Evolutionary conservation across 2,797 vertebrate species (phyloP).

Genomic region (Eulemur albifrons): DNA sequence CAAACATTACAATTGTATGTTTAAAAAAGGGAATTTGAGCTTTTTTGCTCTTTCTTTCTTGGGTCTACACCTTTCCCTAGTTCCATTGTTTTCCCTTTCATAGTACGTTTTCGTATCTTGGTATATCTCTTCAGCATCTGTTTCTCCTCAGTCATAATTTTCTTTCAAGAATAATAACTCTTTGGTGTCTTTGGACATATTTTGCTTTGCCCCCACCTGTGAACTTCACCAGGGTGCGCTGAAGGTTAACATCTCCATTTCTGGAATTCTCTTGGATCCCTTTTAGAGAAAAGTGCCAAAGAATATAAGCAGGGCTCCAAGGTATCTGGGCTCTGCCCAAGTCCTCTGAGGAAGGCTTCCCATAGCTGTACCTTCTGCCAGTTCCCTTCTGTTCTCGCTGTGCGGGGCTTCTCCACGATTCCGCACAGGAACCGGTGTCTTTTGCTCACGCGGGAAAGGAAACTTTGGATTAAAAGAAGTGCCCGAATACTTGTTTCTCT

Average conservation of each 20-base stretch:
- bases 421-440: background rate
- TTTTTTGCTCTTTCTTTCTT: constrained; percentile 37
- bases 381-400: background rate
- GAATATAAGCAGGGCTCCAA: constrained; percentile 41
- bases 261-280: constrained; percentile 64
- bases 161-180: constrained; percentile 54
- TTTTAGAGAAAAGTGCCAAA: constrained; percentile 57
- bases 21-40: constrained; percentile 35
- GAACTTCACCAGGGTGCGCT: constrained; percentile 33
- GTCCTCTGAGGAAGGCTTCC: background rate
- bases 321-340: background rate
- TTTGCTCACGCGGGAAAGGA: background rate
- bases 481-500: background rate
- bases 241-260: constrained; percentile 63
- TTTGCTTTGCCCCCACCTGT: constrained; percentile 32
- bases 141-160: constrained; percentile 57
- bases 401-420: background rate
- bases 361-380: background rate
- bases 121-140: constrained; percentile 40
- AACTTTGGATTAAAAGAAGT: background rate
- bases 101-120: constrained; percentile 28
- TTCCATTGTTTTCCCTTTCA: constrained; percentile 15
- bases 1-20: background rate
- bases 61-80: constrained; percentile 1
- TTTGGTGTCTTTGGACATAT: constrained; percentile 24